Percentiles rank a stretch among this genome's conserved stretches.
phyloP scores from a whole-genome alignment of 2,113 vertebrate genomes.

The Arizona elegans region DNA sequence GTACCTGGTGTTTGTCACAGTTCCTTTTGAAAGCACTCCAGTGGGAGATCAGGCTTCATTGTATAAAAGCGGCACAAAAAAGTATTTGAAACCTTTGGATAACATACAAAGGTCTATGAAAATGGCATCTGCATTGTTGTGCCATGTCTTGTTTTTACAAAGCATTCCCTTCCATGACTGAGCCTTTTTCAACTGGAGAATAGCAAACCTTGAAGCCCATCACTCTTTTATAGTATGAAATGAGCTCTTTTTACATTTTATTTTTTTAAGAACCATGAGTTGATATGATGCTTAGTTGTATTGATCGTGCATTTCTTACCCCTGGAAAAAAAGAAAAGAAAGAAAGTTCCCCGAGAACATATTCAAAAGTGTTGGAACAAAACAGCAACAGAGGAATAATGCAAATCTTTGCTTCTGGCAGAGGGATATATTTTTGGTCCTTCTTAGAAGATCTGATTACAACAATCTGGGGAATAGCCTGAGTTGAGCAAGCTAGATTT shows the following conservation, averaged over 20 bases:
- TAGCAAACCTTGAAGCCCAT: constrained; percentile 13
- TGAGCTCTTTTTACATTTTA: constrained; percentile 37
- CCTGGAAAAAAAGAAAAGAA: neutral
- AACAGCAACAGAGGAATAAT: neutral
- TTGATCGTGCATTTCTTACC: constrained; percentile 7
- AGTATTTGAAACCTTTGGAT: constrained; percentile 25
- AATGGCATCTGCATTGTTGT: neutral
- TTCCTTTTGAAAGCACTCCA: neutral
- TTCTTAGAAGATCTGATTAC: constrained; percentile 11
- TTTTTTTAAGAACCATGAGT: constrained; percentile 44
- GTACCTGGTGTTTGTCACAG: constrained; percentile 6
- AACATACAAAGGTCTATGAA: constrained; percentile 25
- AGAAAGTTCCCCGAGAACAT: constrained; percentile 1
- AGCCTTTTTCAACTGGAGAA: constrained; percentile 44
- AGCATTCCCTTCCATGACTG: constrained; percentile 32
- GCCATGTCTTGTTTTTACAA: constrained; percentile 28
- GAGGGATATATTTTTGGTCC: neutral
- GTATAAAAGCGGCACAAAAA: neutral
- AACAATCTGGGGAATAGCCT: constrained; percentile 1
- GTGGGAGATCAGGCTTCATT: neutral
- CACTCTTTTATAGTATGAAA: constrained; percentile 30
- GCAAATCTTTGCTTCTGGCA: constrained; percentile 17
- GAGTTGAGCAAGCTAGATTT: neutral
- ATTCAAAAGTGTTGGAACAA: constrained; percentile 25
- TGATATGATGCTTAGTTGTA: constrained; percentile 42